Conservation (phyloP, 2,797 vertebrate genomes). For the Smutsia gigantea region DNA sequence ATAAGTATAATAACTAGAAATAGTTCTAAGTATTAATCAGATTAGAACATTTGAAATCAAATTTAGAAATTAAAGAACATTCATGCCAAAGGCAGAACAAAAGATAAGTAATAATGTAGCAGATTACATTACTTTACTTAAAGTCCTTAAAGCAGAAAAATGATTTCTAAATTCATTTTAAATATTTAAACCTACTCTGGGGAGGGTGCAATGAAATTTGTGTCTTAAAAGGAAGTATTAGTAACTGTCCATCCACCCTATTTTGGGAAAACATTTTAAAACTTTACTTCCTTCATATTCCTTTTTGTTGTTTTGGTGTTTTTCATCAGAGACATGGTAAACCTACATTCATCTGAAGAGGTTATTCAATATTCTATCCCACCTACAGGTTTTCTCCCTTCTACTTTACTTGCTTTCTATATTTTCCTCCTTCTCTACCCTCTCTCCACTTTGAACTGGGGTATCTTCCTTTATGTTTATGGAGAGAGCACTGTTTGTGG, state of each 20-base stretch:
- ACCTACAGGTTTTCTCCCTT: background rate
- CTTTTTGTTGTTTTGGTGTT: no score
- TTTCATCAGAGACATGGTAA: background rate
- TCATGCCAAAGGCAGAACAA: background rate
- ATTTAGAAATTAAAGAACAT: slow-evolving; percentile 25
- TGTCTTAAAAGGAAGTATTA: background rate
- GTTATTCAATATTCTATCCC: background rate
- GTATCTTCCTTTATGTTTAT: background rate
- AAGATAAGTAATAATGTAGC: background rate
- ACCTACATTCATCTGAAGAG: background rate
- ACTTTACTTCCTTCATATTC: background rate
- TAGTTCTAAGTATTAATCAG: background rate
- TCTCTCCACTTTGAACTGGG: background rate
- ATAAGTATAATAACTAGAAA: slow-evolving; percentile 15
- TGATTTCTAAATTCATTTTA: slow-evolving; percentile 31
- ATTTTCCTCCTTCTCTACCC: background rate
- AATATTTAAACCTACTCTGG: slow-evolving; percentile 16
- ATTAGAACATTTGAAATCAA: slow-evolving; percentile 31
- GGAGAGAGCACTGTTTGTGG: background rate
- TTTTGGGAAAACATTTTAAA: background rate
- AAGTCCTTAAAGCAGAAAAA: background rate
- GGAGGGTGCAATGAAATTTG: background rate
- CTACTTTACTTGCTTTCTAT: background rate
- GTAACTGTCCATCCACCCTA: background rate
- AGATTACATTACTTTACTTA: background rate